phyloP scores from a whole-genome alignment of 2,888 invertebrate species.

The Oscheius sp. region DNA sequence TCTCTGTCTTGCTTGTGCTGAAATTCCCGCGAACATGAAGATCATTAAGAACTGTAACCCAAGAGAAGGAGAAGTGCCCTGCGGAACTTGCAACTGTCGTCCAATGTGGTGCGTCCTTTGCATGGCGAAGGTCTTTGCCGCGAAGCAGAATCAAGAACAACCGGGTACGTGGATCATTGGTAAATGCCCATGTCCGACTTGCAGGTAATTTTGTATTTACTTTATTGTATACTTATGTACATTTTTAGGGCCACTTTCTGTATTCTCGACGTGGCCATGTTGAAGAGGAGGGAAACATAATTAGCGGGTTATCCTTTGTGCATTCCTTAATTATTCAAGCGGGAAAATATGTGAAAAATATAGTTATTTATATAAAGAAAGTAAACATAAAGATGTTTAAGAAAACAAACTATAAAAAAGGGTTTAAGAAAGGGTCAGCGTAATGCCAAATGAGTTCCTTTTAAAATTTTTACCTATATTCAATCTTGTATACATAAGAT shows the following conservation, averaged over 20 bases:
- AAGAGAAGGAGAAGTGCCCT: background rate
- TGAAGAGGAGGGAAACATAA: constrained; percentile 2
- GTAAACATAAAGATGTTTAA: background rate
- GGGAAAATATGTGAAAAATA: background rate
- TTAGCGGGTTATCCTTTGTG: background rate
- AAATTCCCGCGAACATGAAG: constrained; percentile 70
- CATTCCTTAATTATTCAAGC: no score
- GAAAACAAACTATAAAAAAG: background rate
- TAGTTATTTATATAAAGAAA: background rate
- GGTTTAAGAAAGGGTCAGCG: no score
- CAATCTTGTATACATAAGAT: no score
- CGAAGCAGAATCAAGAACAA: constrained; percentile 71
- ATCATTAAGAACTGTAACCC: constrained; percentile 71
- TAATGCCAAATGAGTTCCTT: no score
- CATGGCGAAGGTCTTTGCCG: constrained; percentile 72
- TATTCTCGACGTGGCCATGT: constrained; percentile 71
- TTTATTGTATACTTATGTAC: background rate
- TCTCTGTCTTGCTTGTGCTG: constrained; percentile 37
- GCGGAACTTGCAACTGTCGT: constrained; percentile 4
- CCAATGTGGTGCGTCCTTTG: constrained; percentile 61
- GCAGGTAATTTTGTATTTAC: constrained; percentile 58
- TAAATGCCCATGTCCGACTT: constrained; percentile 73
- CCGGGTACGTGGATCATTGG: constrained; percentile 72
- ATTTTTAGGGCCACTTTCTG: constrained; percentile 70
- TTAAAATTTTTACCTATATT: no score